Base-by-base conservation (phyloP, 2,888 invertebrate species). In the Chrysotoxum bicinctum region DNA sequence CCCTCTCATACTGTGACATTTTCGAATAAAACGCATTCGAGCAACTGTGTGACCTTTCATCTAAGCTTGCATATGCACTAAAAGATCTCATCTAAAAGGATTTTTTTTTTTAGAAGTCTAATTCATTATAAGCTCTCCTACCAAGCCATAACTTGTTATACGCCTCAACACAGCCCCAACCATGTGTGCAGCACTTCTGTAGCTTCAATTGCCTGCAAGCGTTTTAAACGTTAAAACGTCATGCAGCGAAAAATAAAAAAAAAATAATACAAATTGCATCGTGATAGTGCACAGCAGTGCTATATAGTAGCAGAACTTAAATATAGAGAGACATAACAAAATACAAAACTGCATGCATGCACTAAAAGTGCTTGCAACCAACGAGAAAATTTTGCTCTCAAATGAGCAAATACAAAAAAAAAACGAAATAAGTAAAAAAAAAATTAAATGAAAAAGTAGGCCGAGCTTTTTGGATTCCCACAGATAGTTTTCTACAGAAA, bases 391-490 rank as follows among this genome's bases (percentile, higher is more conserved):
- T 56, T 60, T 84, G 58, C 70, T 79, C 79, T 75, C 37, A 75
- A 80, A 80, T 60, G 45, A 66, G 45, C 43, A 80, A 68, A 66
- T 35, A 40, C 21, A 19, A 62, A 35, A 10, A 69, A 70, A 43
- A 35, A 37, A 37, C 3, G 3, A 16, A 16, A 16, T 16, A 43
- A 16, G 43, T 60, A 76, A 35, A 76, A 35, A 56, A 58, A 58
- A 66, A 66, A 48, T n/a, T 48, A 35, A 66, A 66, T 23, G 58
- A 48, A 78, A 60, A 85, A 77, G 62, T 85, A 85, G 85, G 85
- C 85, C 85, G 85, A 85, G 85, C 85, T 85, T 85, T 85, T 85
- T 40, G 73, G 50, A 73, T 85, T 81, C 81, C 76, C 85, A 85
- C 73, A 77, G 81, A 81, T 84, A 80, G 69, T 80, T 74, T 37